Conservation (phyloP, 2,888 invertebrate species). For the Lucinisca nassula region DNA sequence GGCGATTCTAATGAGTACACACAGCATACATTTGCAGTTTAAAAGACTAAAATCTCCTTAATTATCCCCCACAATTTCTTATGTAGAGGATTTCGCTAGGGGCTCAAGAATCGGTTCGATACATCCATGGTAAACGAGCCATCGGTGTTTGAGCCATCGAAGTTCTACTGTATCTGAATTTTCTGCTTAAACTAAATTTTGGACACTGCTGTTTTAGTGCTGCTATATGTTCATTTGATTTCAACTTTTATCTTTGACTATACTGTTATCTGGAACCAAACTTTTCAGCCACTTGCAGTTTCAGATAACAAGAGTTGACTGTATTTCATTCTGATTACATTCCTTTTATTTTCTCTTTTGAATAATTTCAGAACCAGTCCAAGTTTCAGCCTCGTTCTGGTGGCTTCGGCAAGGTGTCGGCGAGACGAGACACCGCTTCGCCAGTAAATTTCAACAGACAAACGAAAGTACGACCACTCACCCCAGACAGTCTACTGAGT, state of each 20-base stretch:
- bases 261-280: neutral
- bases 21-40: too few species aligned
- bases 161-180: neutral
- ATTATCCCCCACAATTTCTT: too few species aligned
- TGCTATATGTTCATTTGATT: neutral
- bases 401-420: neutral
- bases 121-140: too few species aligned
- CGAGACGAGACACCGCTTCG: neutral
- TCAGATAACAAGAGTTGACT: neutral
- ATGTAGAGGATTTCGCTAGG: too few species aligned
- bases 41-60: too few species aligned
- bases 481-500: conserved; percentile 35
- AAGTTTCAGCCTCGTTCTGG: neutral
- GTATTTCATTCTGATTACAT: too few species aligned
- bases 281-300: neutral
- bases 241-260: neutral
- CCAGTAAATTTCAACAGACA: neutral
- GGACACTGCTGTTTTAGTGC: too few species aligned
- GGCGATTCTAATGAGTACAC: too few species aligned
- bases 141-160: too few species aligned
- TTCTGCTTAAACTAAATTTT: too few species aligned
- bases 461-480: conserved; percentile 26
- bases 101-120: too few species aligned
- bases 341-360: too few species aligned
- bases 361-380: neutral